Evolutionary conservation across 2,888 invertebrate species (phyloP), one percentile per base, ranked within the genome.

Genomic region (Drosophila ezoana): DNA sequence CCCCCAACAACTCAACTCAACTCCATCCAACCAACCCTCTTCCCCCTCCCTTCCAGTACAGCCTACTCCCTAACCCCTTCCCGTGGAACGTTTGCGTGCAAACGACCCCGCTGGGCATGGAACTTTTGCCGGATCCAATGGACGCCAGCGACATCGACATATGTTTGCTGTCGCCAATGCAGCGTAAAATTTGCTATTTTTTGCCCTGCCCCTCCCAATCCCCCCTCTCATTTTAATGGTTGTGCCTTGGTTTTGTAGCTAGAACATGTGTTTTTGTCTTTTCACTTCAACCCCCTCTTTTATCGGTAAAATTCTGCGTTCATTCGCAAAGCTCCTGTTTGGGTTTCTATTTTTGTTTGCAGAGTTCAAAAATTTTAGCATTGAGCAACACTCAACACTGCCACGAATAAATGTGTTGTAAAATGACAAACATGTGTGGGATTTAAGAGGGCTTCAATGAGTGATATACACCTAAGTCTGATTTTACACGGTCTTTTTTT

Each of bases 121-220:
- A 68, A 81, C 73, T 81, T 80, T 56, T 72, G 49, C 79, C 79
- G 68, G 43, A 11, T 67, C 79, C 78, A 66, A 49, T 59, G 74
- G 74, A 78, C 79, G 43, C 10, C 33, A 63, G 62, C 51, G 54
- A 45, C 72, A 57, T 49, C 79, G 79, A 75, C 78, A 81, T 79
- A 79, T 82, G 79, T 82, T 82, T 59, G 63, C 74, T 72, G 81
- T 84, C 84, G 78, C 81, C 84, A 81, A 81, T 84, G 81, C 85
- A 84, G 78, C 84, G 84, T 77, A 61, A 76, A 83, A 84, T 83
- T 65, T 59, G 65, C 62, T 76, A 51, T 75, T 73, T 73, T 72
- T 58, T 32, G 37, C 47, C 51, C 51, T 53, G 20, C 23, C 45
- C 4, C 28, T 14, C 13, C 43, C 14, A 16, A n/a, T 4, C 14